Evolutionary conservation across 2,113 vertebrate genomes (phyloP).

Genomic region (Laticauda colubrina): DNA sequence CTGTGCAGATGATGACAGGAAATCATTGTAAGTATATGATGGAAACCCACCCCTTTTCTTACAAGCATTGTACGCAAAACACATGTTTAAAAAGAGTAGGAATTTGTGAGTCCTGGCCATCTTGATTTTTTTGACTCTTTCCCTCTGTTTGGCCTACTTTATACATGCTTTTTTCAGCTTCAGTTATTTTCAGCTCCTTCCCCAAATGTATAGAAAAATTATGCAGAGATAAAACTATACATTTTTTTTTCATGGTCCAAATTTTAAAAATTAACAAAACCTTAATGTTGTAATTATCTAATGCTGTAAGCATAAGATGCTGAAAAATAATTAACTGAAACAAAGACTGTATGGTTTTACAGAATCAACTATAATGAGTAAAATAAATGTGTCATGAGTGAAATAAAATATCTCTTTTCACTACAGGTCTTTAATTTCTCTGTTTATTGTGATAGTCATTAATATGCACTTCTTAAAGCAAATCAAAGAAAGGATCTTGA

Average conservation of each 20-base stretch:
- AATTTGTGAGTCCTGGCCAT: not conserved
- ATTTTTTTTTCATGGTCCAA: constrained; percentile 11
- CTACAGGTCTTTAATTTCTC: constrained; percentile 55
- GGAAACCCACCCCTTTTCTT: not conserved
- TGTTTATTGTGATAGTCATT: constrained; percentile 67
- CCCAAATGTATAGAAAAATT: not conserved
- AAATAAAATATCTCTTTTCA: constrained; percentile 62
- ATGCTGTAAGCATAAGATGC: constrained; percentile 48
- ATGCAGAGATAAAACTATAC: constrained; percentile 25
- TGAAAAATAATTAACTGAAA: constrained; percentile 58
- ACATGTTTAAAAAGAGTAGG: not conserved
- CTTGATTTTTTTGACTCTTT: not conserved
- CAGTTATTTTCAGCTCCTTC: not conserved
- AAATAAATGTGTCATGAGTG: constrained; percentile 27
- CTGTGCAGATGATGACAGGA: not conserved
- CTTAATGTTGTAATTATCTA: constrained; percentile 15
- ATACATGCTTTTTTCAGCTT: not conserved
- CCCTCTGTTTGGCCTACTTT: not conserved
- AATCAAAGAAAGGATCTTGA: constrained; percentile 58
- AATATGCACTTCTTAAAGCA: constrained; percentile 61
- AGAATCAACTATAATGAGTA: constrained; percentile 51
- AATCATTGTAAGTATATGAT: not conserved
- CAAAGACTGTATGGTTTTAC: constrained; percentile 53
- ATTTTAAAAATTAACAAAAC: constrained; percentile 42
- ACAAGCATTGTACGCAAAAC: not conserved